Percentiles rank a stretch among this genome's conserved stretches.
phyloP scores from a whole-genome alignment of 2,113 vertebrate genomes.

The Macaca nemestrina region DNA sequence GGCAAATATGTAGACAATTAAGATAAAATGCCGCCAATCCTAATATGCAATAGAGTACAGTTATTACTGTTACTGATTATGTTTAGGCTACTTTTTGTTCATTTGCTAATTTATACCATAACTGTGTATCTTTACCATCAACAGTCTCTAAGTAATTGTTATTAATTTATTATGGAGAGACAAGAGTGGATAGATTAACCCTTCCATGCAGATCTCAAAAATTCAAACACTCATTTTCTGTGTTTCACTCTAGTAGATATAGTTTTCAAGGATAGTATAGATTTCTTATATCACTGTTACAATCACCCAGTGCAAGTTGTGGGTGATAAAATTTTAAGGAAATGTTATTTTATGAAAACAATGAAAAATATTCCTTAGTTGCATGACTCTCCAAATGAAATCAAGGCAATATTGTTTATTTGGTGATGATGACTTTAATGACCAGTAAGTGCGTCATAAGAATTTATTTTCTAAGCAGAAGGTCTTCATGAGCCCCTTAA shows the following conservation, averaged over 20 bases:
- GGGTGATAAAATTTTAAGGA: neutral
- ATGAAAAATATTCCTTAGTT: neutral
- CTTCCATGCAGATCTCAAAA: neutral
- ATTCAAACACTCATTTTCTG: neutral
- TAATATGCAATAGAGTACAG: neutral
- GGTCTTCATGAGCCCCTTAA: neutral
- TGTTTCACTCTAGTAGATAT: neutral
- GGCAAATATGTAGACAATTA: neutral
- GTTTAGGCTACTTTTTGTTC: constrained; percentile 22
- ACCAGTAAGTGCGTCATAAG: neutral
- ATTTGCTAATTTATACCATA: neutral
- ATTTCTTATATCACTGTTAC: neutral
- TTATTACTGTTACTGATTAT: neutral
- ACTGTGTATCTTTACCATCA: neutral
- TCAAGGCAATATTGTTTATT: neutral
- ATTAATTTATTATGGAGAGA: neutral
- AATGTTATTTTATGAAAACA: neutral
- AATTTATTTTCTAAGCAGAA: neutral
- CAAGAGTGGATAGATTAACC: neutral
- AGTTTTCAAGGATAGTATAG: neutral
- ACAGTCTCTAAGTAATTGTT: neutral
- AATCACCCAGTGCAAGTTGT: neutral
- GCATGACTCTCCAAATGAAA: neutral
- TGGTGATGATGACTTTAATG: neutral
- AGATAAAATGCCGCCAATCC: neutral